phyloP scores from a whole-genome alignment of 2,888 invertebrate species.

The Merodon equestris region DNA sequence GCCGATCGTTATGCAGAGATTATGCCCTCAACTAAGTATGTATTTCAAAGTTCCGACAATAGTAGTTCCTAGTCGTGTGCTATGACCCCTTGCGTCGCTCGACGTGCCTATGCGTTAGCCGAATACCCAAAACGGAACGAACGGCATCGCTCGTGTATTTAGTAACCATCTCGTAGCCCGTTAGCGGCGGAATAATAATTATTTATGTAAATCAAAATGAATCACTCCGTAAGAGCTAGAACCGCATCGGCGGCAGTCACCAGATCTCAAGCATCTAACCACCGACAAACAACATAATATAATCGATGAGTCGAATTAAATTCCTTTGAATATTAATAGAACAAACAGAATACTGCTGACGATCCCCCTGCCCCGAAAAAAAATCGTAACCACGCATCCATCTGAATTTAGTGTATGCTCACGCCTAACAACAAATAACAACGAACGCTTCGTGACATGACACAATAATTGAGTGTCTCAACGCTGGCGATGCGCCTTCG shows the following conservation, averaged over 20 bases:
- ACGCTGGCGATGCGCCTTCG: slow-evolving; percentile 55
- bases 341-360: no score
- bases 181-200: slow-evolving; percentile 41
- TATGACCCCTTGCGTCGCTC: no score
- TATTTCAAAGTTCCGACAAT: slow-evolving; percentile 12
- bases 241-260: background rate
- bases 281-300: slow-evolving; percentile 30
- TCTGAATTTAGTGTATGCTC: no score
- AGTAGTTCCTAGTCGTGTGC: background rate
- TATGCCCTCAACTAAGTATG: slow-evolving; percentile 39
- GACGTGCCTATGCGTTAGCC: no score
- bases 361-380: no score
- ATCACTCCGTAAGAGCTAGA: slow-evolving; percentile 35
- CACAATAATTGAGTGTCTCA: slow-evolving; percentile 59
- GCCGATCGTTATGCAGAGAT: slow-evolving; percentile 36
- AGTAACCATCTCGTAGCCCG: slow-evolving; percentile 41
- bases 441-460: slow-evolving; percentile 48
- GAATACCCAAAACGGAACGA: no score
- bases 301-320: slow-evolving; percentile 58
- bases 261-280: background rate
- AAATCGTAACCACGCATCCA: no score
- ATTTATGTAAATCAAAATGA: slow-evolving; percentile 63
- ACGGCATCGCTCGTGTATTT: slow-evolving; percentile 12
- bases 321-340: slow-evolving; percentile 56
- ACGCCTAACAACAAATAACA: no score